Evolutionary conservation across 2,113 vertebrate species (phyloP), one percentile per base, ranked within the genome.

Genomic region (Pogonocichla stellata): DNA sequence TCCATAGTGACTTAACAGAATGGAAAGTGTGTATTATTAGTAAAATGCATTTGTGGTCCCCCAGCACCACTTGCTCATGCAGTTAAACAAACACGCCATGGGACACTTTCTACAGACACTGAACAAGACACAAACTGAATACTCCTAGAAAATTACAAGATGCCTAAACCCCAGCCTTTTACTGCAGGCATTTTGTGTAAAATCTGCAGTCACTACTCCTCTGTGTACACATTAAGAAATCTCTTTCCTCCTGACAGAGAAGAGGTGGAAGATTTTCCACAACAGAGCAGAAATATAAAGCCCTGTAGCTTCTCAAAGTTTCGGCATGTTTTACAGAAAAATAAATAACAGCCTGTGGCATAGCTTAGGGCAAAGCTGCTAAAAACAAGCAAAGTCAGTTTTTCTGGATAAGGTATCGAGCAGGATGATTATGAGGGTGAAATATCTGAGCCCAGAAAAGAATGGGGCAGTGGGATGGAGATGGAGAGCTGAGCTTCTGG

Each of bases 21-120:
- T 65, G 22, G 31, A 17, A 43, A 85, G 15, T 64, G 29, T 84
- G 88, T 86, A 69, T 82, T 81, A 60, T 79, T 72, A 87, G 65
- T 75, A 82, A 91, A 91, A 67, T 24, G 31, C 29, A 33, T 88
- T 94, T 94, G 64, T 74, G 13, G 40, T 87, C 74, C 60, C 60
- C 9, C 69, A 89, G 64, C 40, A 83, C 60, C 17, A 19, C 50
- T 92, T 85, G 48, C 42, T 69, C 11, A 61, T 74, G 69, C 4
- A 11, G 62, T 61, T 80, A 66, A 79, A 70, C 25, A 86, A 91
- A 88, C 19, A 61, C 14, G 72, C 47, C 12, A 43, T 33, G 7
- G 86, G 73, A 74, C 28, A 61, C 9, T 85, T 93, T 87, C 48
- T 87, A 64, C 36, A 91, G 58, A 51, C 23, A 33, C 25, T 72